Evolutionary conservation across 2,888 invertebrate species (phyloP).

Genomic region (Agriopis marginaria): DNA sequence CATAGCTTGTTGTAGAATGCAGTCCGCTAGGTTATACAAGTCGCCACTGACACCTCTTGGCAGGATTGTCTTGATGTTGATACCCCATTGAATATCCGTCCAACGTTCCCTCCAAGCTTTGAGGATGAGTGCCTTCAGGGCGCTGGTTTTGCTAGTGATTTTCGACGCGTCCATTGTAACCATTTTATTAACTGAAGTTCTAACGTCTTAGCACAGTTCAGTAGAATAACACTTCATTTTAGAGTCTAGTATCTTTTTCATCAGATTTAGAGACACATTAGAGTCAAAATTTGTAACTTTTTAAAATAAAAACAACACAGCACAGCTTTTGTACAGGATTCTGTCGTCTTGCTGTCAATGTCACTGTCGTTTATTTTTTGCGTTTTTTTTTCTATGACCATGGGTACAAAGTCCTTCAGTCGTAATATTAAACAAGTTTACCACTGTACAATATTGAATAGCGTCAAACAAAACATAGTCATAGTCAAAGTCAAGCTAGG

Average conservation of each 20-base stretch:
- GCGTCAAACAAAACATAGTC: no score
- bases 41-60: conserved; percentile 97
- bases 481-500: no score
- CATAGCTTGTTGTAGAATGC: conserved; percentile 96
- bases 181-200: conserved; percentile 11
- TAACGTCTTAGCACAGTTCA: neutral
- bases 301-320: neutral
- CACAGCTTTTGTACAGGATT: neutral
- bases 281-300: neutral
- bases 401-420: no score
- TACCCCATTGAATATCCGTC: conserved; percentile 98
- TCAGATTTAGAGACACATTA: neutral
- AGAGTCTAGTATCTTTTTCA: neutral
- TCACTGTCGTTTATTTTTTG: neutral
- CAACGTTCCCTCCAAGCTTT: conserved; percentile 98
- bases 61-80: conserved; percentile 96
- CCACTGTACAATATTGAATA: no score
- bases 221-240: conserved; percentile 3
- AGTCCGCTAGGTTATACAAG: conserved; percentile 96
- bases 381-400: no score
- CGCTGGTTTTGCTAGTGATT: conserved; percentile 93
- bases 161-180: conserved; percentile 89
- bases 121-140: conserved; percentile 91
- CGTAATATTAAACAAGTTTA: no score
- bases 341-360: neutral